Conservation (phyloP, 2,888 invertebrate genomes). For the Pachydiplax longipennis region DNA sequence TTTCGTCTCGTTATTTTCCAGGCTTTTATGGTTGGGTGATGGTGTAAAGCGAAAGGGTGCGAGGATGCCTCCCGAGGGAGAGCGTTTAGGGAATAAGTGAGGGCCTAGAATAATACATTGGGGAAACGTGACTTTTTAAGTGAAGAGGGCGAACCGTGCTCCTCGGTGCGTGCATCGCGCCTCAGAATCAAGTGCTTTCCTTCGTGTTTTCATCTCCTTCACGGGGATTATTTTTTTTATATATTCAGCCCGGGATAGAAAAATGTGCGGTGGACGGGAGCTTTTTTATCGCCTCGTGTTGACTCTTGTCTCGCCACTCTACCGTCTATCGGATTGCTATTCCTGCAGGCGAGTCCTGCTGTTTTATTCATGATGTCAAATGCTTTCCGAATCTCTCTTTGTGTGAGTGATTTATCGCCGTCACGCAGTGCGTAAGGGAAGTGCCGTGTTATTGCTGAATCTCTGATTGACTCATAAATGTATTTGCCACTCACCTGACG, state of each 20-base stretch:
- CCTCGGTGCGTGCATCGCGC: neutral
- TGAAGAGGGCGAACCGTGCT: neutral
- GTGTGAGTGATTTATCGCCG: neutral
- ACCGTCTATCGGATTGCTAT: neutral
- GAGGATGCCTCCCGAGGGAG: neutral
- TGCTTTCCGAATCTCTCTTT: neutral
- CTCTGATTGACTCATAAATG: neutral
- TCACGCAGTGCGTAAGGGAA: neutral
- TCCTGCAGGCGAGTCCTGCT: neutral
- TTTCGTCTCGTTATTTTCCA: neutral
- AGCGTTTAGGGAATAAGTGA: neutral
- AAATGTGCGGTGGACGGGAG: neutral
- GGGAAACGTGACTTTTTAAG: neutral
- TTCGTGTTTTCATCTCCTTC: neutral
- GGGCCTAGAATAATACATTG: neutral
- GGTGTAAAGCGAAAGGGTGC: no score
- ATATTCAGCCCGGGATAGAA: neutral
- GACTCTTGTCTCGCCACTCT: neutral
- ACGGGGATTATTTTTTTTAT: neutral
- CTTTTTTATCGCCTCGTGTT: neutral
- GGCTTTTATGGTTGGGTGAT: neutral
- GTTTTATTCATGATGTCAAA: neutral
- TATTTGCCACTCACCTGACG: no score
- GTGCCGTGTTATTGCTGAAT: neutral
- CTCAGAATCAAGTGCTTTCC: neutral